These are phyloP conservation scores for Uloborus diversus DNA, from an alignment of 1,140 invertebrate genomes.

Conservation along the genomic window DNA sequence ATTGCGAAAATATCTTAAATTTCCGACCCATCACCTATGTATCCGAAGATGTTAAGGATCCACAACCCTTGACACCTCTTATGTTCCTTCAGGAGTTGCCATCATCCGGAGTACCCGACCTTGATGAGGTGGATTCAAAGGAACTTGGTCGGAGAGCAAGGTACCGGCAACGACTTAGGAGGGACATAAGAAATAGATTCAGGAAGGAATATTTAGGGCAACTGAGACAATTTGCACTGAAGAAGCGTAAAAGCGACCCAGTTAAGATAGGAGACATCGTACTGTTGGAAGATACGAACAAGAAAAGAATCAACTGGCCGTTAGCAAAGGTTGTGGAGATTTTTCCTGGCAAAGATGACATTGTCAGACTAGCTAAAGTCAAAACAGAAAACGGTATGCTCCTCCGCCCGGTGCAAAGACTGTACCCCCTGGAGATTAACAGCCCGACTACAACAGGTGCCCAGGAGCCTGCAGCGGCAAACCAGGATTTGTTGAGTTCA, in stretches of 20 bases:
- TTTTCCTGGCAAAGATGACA: no score
- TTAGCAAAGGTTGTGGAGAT: not conserved
- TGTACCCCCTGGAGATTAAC: no score
- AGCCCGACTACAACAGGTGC: no score
- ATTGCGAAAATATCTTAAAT: conserved; percentile 2
- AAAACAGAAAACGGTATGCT: no score
- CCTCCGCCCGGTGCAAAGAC: no score
- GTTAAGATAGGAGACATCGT: not conserved
- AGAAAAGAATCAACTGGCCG: not conserved
- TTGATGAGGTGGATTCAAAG: not conserved
- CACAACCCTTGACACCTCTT: conserved; percentile 50
- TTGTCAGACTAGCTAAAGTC: no score
- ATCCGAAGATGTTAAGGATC: conserved; percentile 42
- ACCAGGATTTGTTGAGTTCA: no score
- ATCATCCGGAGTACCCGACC: not conserved
- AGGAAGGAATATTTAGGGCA: not conserved
- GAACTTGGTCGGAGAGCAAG: not conserved
- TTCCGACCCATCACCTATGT: conserved; percentile 32
- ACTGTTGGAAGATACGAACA: not conserved
- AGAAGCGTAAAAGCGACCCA: no score
- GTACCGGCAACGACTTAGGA: not conserved
- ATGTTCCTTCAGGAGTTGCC: conserved; percentile 48
- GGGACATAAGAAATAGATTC: not conserved
- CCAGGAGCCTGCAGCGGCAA: no score
- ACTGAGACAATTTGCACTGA: not conserved